Base-by-base conservation (phyloP, 1,140 invertebrate species). In the Drosophila littoralis region DNA sequence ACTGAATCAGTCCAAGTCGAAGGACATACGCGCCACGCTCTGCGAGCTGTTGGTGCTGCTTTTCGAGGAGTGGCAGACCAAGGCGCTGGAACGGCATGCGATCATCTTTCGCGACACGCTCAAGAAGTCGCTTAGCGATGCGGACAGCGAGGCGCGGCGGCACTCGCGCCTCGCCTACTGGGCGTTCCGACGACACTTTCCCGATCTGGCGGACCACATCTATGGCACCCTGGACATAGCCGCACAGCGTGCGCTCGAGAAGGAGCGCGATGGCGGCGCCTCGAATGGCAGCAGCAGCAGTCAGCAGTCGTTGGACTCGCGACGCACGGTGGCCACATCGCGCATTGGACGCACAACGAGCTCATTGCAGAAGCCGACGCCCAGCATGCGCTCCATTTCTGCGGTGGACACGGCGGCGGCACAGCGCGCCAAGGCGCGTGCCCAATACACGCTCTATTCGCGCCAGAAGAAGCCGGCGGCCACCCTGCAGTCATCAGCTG, bases 331-430 rank as follows among this genome's bases (percentile, higher is more conserved):
- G 10, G 61, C 57, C 2, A 50, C 71, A 0, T 69, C 88, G 6
- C 79, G 91, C 17, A 75, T 91, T 9, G 84, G 82, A 45, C 77
- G 91, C 46, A 75, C 90, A 0, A 77, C 86, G 8, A 75, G 76
- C 42, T 73, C 75, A 2, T 42, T 91, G 43, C 91, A 91, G 32
- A 92, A 92, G 51, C 71, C 91, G 0, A 70, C 90, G 15, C 78
- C 93, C 52, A 94, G 93, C 65, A 94, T 93, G 81, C 95, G 98
- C 69, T 98, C 98, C 50, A 97, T 97, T 86, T 98, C 97, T 77
- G 98, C 98, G 43, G 97, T 98, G 88, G 98, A 99, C 94, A 94
- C 97, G 59, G 96, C 97, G 79, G 97, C 97, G 8, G 97, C 96
- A 28, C 96, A 97, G 92, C 93, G 97, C 58, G 97, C 97, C 13